Conservation (phyloP, 2,888 invertebrate species). For the Sinohyriopsis cumingii region DNA sequence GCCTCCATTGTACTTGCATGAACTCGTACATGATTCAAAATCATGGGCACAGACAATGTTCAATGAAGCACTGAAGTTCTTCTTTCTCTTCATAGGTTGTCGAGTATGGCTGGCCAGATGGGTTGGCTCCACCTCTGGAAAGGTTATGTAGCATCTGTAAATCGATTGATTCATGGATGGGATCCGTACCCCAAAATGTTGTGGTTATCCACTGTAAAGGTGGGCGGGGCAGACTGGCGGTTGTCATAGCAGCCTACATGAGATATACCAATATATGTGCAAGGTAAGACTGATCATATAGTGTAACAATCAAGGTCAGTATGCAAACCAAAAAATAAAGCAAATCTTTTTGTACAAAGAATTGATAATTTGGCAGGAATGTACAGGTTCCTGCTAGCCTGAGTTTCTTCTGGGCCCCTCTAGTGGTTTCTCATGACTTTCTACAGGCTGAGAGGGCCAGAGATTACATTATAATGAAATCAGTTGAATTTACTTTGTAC, state of each 20-base stretch:
- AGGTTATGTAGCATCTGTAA: constrained; percentile 93
- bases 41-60: background rate
- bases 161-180: constrained; percentile 93
- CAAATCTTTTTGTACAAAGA: too few species aligned
- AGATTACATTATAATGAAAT: too few species aligned
- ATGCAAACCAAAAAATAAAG: background rate
- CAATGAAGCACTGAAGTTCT: background rate
- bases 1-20: too few species aligned
- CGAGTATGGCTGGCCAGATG: constrained; percentile 89
- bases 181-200: constrained; percentile 86
- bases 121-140: constrained; percentile 90
- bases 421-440: too few species aligned
- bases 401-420: too few species aligned
- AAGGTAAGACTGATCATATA: constrained; percentile 53
- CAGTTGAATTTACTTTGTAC: too few species aligned
- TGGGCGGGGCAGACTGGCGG: constrained; percentile 87
- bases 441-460: too few species aligned
- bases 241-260: constrained; percentile 92
- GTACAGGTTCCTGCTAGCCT: too few species aligned
- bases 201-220: constrained; percentile 93
- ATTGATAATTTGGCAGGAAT: too few species aligned
- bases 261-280: constrained; percentile 95
- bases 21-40: too few species aligned
- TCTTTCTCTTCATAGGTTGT: constrained; percentile 69
- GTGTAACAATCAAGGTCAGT: background rate